Base-by-base conservation (phyloP, 2,113 vertebrate genomes). In the Turnix velox region DNA sequence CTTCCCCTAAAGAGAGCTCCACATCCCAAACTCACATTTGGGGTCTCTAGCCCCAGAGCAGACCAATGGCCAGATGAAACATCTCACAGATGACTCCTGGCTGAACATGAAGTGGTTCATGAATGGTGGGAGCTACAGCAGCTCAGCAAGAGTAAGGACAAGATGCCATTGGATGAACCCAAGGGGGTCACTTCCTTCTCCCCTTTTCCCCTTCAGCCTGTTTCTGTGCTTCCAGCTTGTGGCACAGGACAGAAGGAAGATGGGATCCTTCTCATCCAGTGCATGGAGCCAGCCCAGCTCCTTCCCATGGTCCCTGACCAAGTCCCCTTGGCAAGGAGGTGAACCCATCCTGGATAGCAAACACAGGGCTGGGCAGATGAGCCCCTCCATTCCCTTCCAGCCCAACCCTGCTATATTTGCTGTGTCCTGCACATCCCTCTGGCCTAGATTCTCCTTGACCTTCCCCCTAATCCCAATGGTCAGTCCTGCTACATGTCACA, bases 81-180 rank as follows among this genome's bases (percentile, higher is more conserved):
- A 4, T 6, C 43, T n/a, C 7, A 5, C 22, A 48, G 77, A 37
- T 30, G 16, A 12, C 43, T 76, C 59, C 28, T 37, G 27, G n/a
- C 55, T 4, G 28, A 51, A 17, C 18, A 20, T 7, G 27, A 65
- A 39, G 66, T 10, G 35, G 18, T 43, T 48, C 52, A n/a, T n/a
- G n/a, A n/a, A 13, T 3, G 0, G 0, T 15, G 20, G 3, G 3
- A 18, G 35, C 24, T 45, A 33, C 65, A 62, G 24, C 68, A 61
- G 20, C 28, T 18, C 1, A 7, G 35, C 28, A 46, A 14, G 16
- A 6, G 11, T 48, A 40, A 77, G 43, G n/a, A 14, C 2, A 1
- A 2, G 55, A 30, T 24, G 35, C 16, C 9, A 6, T 8, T 12
- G 2, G 39, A 27, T 6, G 24, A 74, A 35, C 28, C 23, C 59